Evolutionary conservation across 2,113 vertebrate species (phyloP).

Genomic region (Zingel zingel): DNA sequence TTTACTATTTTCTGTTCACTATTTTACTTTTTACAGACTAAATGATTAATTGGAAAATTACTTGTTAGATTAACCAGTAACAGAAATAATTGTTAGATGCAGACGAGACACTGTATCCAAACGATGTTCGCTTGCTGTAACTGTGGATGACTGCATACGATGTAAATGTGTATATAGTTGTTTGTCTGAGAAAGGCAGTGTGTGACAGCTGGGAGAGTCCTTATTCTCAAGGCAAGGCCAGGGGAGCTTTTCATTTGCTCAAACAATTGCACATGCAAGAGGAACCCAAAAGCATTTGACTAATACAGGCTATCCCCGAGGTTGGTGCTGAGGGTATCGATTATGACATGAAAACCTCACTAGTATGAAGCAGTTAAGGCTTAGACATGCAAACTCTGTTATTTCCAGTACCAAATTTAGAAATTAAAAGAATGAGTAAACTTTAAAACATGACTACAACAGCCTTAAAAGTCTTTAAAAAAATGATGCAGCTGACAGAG

Average conservation of each 20-base stretch:
- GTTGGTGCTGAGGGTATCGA: slow-evolving; percentile 20
- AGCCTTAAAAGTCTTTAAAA: background rate
- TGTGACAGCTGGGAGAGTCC: background rate
- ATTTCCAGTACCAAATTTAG: background rate
- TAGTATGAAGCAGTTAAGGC: background rate
- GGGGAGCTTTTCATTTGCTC: background rate
- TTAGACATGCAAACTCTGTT: background rate
- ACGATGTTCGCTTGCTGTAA: background rate
- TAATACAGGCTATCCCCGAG: background rate
- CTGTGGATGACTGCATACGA: background rate
- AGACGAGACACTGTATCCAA: background rate
- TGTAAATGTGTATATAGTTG: background rate
- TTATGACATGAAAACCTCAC: slow-evolving; percentile 22
- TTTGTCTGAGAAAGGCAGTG: background rate
- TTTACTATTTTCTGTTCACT: background rate
- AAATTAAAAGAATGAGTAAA: background rate
- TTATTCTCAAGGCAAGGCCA: slow-evolving; percentile 3
- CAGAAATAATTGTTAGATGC: background rate
- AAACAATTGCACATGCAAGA: slow-evolving; percentile 25
- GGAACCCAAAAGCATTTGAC: slow-evolving; percentile 11
- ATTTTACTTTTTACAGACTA: background rate
- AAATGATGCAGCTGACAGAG: background rate
- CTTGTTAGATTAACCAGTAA: background rate
- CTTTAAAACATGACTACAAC: background rate
- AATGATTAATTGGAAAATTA: background rate